A percentile compares a stretch with the other conserved stretches of the same genome.
Conservation (phyloP, 2,888 invertebrate genomes). For the Asteroscopus sphinx region DNA sequence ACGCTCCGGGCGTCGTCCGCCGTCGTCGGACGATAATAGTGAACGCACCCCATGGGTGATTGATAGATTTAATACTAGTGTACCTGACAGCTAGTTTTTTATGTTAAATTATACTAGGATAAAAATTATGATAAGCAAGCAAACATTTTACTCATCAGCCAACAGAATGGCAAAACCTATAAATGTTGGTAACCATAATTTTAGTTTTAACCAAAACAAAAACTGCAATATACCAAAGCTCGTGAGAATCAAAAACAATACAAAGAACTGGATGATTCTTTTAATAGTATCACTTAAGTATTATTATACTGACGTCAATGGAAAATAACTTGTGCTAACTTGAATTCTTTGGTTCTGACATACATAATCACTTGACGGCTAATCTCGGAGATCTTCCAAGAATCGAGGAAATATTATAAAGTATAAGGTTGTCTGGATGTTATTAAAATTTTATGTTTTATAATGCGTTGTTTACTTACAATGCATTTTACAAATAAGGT, state of each 20-base stretch:
- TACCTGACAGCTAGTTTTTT: no score
- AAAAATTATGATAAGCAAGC: no score
- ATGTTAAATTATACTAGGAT: no score
- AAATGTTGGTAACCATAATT: neutral
- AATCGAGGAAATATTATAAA: slow-evolving; percentile 56
- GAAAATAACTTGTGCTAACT: slow-evolving; percentile 36
- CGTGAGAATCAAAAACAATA: slow-evolving; percentile 41
- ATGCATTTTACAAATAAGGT: slow-evolving; percentile 41
- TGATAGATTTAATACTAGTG: no score
- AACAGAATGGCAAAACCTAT: neutral
- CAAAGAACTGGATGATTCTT: slow-evolving; percentile 10
- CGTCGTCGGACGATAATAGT: no score
- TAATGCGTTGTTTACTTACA: slow-evolving; percentile 49
- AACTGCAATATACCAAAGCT: slow-evolving; percentile 11
- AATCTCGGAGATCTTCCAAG: slow-evolving; percentile 58
- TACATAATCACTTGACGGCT: slow-evolving; percentile 48
- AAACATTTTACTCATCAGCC: neutral
- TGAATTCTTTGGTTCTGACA: slow-evolving; percentile 43
- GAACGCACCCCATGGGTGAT: no score
- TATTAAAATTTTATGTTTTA: slow-evolving; percentile 50
- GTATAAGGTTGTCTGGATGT: slow-evolving; percentile 38
- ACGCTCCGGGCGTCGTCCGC: no score
- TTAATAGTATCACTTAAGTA: slow-evolving; percentile 35
- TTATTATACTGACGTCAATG: slow-evolving; percentile 50
- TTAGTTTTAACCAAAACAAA: slow-evolving; percentile 7